Evolutionary conservation across 2,797 vertebrate genomes (phyloP).

Genomic region (Nothura maculosa): DNA sequence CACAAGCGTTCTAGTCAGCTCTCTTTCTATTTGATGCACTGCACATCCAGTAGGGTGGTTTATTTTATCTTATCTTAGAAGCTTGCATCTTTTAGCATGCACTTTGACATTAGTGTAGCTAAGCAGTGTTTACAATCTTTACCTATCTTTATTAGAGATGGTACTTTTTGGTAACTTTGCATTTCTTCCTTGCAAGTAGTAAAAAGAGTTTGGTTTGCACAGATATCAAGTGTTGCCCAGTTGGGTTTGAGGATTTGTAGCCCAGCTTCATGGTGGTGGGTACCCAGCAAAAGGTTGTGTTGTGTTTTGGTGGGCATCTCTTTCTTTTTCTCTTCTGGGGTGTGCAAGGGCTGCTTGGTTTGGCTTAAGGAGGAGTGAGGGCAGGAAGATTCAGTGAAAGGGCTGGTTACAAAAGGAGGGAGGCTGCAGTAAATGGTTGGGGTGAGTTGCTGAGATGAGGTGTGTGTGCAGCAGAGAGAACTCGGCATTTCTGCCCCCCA

Average conservation of each 20-base stretch:
- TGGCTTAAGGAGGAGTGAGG: not conserved
- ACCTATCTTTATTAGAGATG: not conserved
- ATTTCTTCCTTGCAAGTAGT: not conserved
- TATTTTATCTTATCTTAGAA: not conserved
- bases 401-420: not conserved
- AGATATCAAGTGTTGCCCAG: not conserved
- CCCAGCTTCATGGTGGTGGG: not conserved
- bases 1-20: not conserved
- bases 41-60: not conserved
- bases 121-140: not conserved
- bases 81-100: not conserved
- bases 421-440: not conserved
- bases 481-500: not conserved
- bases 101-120: not conserved
- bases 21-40: slow-evolving; percentile 26
- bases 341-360: not conserved
- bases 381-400: not conserved
- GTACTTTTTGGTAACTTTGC: not conserved
- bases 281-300: too few relatives aligned
- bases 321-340: too few relatives aligned
- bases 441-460: not conserved
- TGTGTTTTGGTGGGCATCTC: too few relatives aligned
- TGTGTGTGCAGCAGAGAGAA: not conserved
- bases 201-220: not conserved
- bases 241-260: not conserved